A percentile compares a stretch with the other conserved stretches of the same genome.
Evolutionary conservation across 2,888 invertebrate genomes (phyloP).

Genomic region (Drosophila longiperda): DNA sequence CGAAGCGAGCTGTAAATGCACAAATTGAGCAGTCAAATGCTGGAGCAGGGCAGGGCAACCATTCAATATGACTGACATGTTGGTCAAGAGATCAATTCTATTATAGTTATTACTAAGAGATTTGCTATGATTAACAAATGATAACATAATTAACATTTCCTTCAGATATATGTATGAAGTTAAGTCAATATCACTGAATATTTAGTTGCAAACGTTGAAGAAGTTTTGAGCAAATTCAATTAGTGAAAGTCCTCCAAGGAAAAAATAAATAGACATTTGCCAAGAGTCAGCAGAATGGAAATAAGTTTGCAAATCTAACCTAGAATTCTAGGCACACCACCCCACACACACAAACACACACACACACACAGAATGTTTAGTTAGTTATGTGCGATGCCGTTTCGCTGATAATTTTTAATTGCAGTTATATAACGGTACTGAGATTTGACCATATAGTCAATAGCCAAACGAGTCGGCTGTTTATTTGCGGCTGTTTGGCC

Average conservation of each 20-base stretch:
- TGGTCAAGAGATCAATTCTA: not conserved
- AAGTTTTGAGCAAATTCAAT: not conserved
- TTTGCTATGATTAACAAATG: not conserved
- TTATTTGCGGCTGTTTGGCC: constrained; percentile 56
- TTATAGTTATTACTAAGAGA: not conserved
- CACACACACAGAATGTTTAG: not conserved
- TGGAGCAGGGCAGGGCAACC: not conserved
- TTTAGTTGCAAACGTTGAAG: not conserved
- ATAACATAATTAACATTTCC: not conserved
- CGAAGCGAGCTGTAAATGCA: constrained; percentile 1
- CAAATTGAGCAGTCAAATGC: constrained; percentile 6
- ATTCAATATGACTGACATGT: not conserved
- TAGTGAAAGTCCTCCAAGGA: not conserved
- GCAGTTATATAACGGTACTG: constrained; percentile 21
- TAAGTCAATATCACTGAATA: not conserved
- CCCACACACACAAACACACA: not conserved
- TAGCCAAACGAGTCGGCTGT: constrained; percentile 25
- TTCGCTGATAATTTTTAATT: constrained; percentile 75
- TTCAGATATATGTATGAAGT: not conserved
- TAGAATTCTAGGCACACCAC: not conserved
- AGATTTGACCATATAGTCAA: constrained; percentile 30
- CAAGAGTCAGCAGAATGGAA: constrained; percentile 1
- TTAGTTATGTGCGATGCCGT: constrained; percentile 58
- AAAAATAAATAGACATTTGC: not conserved
- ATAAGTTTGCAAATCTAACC: not conserved